Evolutionary conservation across 2,888 invertebrate genomes (phyloP), one percentile per base, ranked within the genome.

Genomic region (Petrophora chlorosata): DNA sequence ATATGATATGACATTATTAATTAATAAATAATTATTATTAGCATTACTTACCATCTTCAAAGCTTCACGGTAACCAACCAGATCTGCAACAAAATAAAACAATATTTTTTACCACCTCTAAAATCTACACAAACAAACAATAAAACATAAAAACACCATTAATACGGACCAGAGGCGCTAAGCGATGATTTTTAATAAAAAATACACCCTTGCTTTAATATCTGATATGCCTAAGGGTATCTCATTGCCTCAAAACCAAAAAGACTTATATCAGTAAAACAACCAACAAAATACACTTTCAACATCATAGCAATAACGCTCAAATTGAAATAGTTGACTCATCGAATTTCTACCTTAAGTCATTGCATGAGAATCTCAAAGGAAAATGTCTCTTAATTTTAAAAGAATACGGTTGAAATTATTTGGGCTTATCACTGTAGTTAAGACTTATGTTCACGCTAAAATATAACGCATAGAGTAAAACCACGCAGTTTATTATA

Each of bases 131-230:
- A 73, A 74, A 75, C 62, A 75, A 74, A 75, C 63, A 73, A 73
- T 70, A 70, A 71, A 73, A 61, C 66, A 67, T 61, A 57, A 67
- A 71, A 67, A 73, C 61, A 64, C 63, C 67, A 68, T 77, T 75
- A 75, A 66, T 55, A 51, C 54, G 42, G 35, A 43, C 23, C 53
- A 44, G 56, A 68, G 64, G 64, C 64, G 71, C 63, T 82, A 80
- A 84, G 80, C 81, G 83, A 83, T 83, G 78, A 82, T 81, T 86
- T 85, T 85, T 85, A 85, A 82, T 84, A 83, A 85, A 81, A 80
- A 78, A 72, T 67, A 76, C 72, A 78, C 80, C 83, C 82, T 72
- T 63, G 67, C 70, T 72, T 78, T 84, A 79, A 84, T 79, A 82
- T 82, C 73, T 69, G 74, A 76, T 78, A 77, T 76, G 70, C 69